A percentile compares a stretch with the other conserved stretches of the same genome.
phyloP scores from a whole-genome alignment of 35 echinoderm and acorn worm genomes.

The Lytechinus pictus region DNA sequence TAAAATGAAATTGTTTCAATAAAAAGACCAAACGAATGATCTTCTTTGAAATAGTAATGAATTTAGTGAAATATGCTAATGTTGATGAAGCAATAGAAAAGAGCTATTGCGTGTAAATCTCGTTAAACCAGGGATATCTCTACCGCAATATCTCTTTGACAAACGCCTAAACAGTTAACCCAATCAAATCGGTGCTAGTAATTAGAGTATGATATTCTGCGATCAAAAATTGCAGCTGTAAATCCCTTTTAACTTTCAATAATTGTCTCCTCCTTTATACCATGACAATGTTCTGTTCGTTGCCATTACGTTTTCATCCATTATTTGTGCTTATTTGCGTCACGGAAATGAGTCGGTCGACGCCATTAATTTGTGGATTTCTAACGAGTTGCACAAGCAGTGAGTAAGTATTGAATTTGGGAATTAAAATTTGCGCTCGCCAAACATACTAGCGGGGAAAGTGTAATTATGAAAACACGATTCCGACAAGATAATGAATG shows the following conservation, averaged over 20 bases:
- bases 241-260: not conserved
- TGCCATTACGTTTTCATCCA: not conserved
- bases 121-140: too few species aligned
- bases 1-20: too few species aligned
- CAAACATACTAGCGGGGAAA: not conserved
- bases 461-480: not conserved
- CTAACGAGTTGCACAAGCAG: constrained; percentile 9
- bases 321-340: not conserved
- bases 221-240: not conserved
- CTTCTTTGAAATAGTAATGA: too few species aligned
- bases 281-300: not conserved
- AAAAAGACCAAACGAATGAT: too few species aligned
- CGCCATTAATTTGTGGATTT: not conserved
- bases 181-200: not conserved
- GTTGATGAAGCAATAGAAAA: too few species aligned
- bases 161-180: not conserved
- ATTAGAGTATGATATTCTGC: not conserved
- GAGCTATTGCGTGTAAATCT: too few species aligned
- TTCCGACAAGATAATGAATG: not conserved
- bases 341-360: not conserved
- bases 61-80: too few species aligned
- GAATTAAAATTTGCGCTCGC: not conserved
- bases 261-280: not conserved
- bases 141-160: too few species aligned
- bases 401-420: not conserved